Base-by-base conservation (phyloP, 2,888 invertebrate species). In the Troglohyphantes excavatus region DNA sequence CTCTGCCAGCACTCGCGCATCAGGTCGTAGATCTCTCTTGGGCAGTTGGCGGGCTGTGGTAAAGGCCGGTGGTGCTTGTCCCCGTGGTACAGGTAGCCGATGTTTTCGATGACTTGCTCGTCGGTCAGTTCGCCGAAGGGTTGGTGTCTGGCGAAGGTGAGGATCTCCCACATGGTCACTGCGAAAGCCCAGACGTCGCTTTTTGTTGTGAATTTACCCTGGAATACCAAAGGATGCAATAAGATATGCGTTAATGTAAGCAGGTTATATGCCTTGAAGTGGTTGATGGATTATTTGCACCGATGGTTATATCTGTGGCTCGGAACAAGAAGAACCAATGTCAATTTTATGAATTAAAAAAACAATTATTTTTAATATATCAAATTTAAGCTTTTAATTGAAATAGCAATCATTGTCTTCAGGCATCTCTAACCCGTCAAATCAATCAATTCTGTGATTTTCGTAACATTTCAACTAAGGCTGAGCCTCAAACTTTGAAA, bases 1-100 rank as follows among this genome's bases (percentile, higher is more conserved):
- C 96, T 95, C 92, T 96, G 96, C 98, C 98, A 98, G 94, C 98
- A 98, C 94, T 97, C 97, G 92, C 96, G 96, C 96, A 98, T 97
- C 92, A 98, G 95, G 93, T 97, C 97, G 94, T 97, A 97, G 91
- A 98, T 96, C 93, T 98, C 97, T 91, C 96, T 95, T 59, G 97
- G 96, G 94, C 97, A 97, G 90, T 96, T 95, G 65, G 95, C 94
- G 17, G 97, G 97, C 91, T 96, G 95, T 43, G 95, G 95, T 76
- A 97, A 94, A 19, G 78, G 70, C 43, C 84, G 33, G 94, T 96
- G 95, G 93, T 95, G 95, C 92, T 95, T 95, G 95, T 93, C 95
- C 7, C 88, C 88, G 46, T 82, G 88, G 61, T 83, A 83, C 7
- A 88, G 67, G 53, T 46, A 46, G 23, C 85, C 90, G 78, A 97